These are phyloP conservation scores for Dione vanillae DNA, from an alignment of 2,888 invertebrate genomes.

Conservation along the genomic window DNA sequence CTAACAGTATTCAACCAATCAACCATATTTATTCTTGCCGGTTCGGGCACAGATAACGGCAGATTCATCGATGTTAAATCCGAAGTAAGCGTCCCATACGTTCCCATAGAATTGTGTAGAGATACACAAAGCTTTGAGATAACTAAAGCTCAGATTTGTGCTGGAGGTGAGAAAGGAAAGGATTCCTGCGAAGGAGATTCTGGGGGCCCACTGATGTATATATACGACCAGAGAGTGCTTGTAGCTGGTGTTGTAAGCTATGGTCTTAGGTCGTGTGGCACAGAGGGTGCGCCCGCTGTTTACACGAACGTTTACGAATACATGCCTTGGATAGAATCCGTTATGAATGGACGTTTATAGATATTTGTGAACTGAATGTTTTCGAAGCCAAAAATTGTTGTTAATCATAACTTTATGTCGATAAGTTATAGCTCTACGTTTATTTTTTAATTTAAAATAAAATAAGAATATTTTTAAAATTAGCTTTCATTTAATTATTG, in stretches of 20 bases:
- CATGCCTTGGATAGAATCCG: slow-evolving; percentile 46
- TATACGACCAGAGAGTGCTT: slow-evolving; percentile 26
- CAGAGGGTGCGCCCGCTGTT: slow-evolving; percentile 40
- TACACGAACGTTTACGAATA: slow-evolving; percentile 48
- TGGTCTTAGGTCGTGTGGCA: slow-evolving; percentile 44
- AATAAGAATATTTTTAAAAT: not conserved
- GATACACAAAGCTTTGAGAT: not conserved
- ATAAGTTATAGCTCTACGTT: slow-evolving; percentile 5
- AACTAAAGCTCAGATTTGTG: slow-evolving; percentile 75
- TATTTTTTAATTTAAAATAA: not conserved
- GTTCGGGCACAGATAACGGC: slow-evolving; percentile 76
- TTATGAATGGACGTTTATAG: slow-evolving; percentile 23
- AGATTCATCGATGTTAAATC: slow-evolving; percentile 66
- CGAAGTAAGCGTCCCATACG: slow-evolving; percentile 48
- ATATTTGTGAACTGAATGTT: slow-evolving; percentile 15
- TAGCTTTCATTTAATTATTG: not conserved
- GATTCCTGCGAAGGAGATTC: slow-evolving; percentile 88
- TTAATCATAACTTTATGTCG: not conserved
- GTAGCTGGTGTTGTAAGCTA: slow-evolving; percentile 47
- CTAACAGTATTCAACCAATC: slow-evolving; percentile 36
- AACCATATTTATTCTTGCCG: slow-evolving; percentile 60
- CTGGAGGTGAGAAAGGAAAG: slow-evolving; percentile 77
- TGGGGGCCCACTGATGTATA: slow-evolving; percentile 86
- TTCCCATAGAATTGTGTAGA: slow-evolving; percentile 42
- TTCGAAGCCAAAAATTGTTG: slow-evolving; percentile 20